Percentiles rank a stretch among this genome's conserved stretches.
Evolutionary conservation across 53 echinoderm and acorn worm species (phyloP).

Genomic region (Echinarachnius parma): DNA sequence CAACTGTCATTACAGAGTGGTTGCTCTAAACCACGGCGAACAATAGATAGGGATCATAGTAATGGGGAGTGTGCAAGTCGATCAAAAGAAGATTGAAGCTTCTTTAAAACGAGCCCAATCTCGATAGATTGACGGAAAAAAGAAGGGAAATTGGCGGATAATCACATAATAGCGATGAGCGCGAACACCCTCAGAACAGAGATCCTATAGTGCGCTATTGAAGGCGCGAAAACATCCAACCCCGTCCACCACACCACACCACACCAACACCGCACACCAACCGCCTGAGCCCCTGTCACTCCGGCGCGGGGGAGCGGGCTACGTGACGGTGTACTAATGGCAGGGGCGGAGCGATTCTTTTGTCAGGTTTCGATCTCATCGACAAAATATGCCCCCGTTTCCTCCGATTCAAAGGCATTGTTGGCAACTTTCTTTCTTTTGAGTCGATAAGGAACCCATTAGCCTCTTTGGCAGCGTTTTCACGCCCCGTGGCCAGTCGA

Average conservation of each 20-base stretch:
- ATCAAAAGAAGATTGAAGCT: constrained; percentile 10
- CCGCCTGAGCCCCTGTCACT: not conserved
- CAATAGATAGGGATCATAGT: constrained; percentile 29
- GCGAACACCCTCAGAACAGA: no score
- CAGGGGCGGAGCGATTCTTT: constrained; percentile 41
- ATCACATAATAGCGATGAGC: constrained; percentile 28
- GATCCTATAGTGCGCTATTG: no score
- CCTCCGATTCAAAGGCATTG: constrained; percentile 36
- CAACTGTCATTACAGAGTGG: constrained; percentile 27
- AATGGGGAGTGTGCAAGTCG: constrained; percentile 23
- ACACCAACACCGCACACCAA: not conserved
- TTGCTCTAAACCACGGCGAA: constrained; percentile 16
- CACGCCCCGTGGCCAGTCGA: constrained; percentile 35
- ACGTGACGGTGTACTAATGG: constrained; percentile 16
- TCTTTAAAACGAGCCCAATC: constrained; percentile 36
- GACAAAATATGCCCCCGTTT: constrained; percentile 4
- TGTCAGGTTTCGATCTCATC: constrained; percentile 15
- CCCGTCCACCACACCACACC: not conserved
- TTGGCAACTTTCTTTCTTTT: constrained; percentile 25
- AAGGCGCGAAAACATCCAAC: no score
- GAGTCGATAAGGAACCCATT: constrained; percentile 40
- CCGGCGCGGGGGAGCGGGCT: not conserved
- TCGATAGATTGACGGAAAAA: constrained; percentile 1
- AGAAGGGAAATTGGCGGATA: constrained; percentile 5
- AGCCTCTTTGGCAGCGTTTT: constrained; percentile 42